These are phyloP conservation scores for Naja naja DNA, from an alignment of 2,113 vertebrate genomes.

Conservation along the genomic window DNA sequence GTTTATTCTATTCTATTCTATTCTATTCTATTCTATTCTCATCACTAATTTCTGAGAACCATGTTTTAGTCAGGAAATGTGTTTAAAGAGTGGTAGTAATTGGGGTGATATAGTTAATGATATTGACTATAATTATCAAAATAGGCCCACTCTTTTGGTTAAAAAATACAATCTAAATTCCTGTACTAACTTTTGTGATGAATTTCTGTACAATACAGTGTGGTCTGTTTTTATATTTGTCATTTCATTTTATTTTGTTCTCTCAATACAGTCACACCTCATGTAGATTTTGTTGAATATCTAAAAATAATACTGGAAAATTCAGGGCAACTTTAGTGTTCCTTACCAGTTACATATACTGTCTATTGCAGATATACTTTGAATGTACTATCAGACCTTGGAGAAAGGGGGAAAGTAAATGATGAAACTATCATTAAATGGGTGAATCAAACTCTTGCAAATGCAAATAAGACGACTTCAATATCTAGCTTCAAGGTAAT, in stretches of 20 bases:
- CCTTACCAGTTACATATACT: conserved; percentile 1
- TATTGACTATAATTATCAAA: neutral
- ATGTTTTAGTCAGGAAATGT: too few species aligned
- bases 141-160: neutral
- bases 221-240: neutral
- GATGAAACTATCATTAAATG: conserved; percentile 91
- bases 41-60: too few species aligned
- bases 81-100: too few species aligned
- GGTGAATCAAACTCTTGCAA: conserved; percentile 88
- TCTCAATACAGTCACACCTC: neutral
- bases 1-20: too few species aligned
- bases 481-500: conserved; percentile 93
- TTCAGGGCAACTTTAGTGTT: neutral
- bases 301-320: neutral
- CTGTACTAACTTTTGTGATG: neutral
- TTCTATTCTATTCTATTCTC: too few species aligned
- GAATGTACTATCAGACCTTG: conserved; percentile 88
- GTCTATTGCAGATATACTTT: conserved; percentile 84
- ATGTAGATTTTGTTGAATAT: conserved; percentile 3
- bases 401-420: conserved; percentile 88
- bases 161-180: neutral
- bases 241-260: neutral
- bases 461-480: conserved; percentile 78
- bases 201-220: neutral
- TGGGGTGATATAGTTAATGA: too few species aligned